Evolutionary conservation across 2,888 invertebrate species (phyloP), one percentile per base, ranked within the genome.

Genomic region (Limnephilus marmoratus): DNA sequence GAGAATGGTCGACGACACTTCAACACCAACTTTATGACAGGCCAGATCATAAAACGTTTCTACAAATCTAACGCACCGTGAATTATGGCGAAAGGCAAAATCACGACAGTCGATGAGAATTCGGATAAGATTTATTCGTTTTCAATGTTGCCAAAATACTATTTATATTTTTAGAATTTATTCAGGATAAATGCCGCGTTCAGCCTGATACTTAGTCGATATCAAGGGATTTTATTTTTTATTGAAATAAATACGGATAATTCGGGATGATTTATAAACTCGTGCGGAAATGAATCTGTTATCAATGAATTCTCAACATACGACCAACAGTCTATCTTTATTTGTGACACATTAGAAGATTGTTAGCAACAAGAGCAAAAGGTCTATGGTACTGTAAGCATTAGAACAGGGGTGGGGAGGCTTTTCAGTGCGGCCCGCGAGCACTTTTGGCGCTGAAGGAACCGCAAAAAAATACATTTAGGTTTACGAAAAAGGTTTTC

Each of bases 21-120:
- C 29, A 37, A 88, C n/a, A 80, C 68, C 31, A 88, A 88, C 31
- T 92, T 92, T 92, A 92, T 90, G 92, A 90, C 90, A 82, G 87
- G 81, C 82, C 45, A 81, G 87, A 90, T 86, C 92, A 90, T 92
- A 90, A 92, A 92, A 92, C 90, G 86, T 53, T 92, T 92, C 92
- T 92, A 82, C 85, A 82, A 81, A 92, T 92, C 92, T 90, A 92
- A 90, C 90, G 85, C 86, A 85, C 90, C 90, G 53, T 90, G 90
- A 92, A 90, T 92, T 90, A 90, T 88, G 85, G 81, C 81, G 81
- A 45, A 87, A 81, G 82, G 87, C 85, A 80, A 90, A 90, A 85
- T 90, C 92, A 29, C 15, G 81, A 31, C 68, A 80, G 15, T 90
- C 81, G 90, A 90, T 90, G 41, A 34, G 81, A 81, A 81, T 81